Base-by-base conservation (phyloP, 2,888 invertebrate species). In the Caenorhabditis zanzibari region DNA sequence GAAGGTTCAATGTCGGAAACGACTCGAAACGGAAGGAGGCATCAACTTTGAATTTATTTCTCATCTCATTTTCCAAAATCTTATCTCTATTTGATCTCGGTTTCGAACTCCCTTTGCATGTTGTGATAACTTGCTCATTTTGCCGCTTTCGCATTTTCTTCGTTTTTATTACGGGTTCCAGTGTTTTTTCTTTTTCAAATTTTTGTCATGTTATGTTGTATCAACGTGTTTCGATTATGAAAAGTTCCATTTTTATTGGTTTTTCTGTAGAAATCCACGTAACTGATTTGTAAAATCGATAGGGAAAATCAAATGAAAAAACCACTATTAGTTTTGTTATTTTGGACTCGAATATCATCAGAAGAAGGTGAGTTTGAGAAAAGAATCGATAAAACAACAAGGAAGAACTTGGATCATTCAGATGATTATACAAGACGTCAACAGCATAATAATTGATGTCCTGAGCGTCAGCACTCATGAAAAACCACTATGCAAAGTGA, bases 401-500 rank as follows among this genome's bases (percentile, higher is more conserved):
- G 19, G 35, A 41, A 44, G 63, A 63, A 28, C 26, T 63, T 44
- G 16, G 63, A 63, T 63, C 63, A 63, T 74, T 64, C 35, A 77
- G 69, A 63, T 63, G 44, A 82, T 58, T 54, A 66, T 59, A 52
- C 58, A 79, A 79, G 79, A 83, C 54, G 74, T 63, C 26, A 74
- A 66, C n/a, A 80, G 28, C 59, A 80, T 80, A 54, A 84, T 84
- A 47, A 52, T 79, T 35, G 82, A 82, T 74, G 77, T 82, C 14
- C 61, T 82, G 68, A 79, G 63, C 54, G 54, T 69, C 59, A 61
- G 72, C 14, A 66, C 76, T 24, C 76, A 82, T 32, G 82, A 82
- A 32, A 82, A 76, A 41, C 76, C 68, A 38, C 32, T 82, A 24
- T 41, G 59, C 26, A 72, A 76, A 72, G 72, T 82, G 49, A 66